A percentile compares a stretch with the other conserved stretches of the same genome.
Evolutionary conservation across 2,888 invertebrate genomes (phyloP).

Genomic region (Notodonta dromedarius): DNA sequence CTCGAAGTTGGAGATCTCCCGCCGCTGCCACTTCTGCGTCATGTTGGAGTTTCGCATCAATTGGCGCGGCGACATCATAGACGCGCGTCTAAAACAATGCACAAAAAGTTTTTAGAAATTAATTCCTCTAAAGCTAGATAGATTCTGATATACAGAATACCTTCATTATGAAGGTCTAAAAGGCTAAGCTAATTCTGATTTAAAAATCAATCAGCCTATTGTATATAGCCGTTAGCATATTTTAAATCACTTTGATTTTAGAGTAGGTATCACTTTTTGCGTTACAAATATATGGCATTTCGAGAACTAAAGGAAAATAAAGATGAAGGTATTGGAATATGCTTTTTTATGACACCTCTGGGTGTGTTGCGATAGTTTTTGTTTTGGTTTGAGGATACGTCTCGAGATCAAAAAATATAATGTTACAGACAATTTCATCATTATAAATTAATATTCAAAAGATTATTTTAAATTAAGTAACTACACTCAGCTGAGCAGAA

Average conservation of each 20-base stretch:
- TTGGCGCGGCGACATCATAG: constrained; percentile 99
- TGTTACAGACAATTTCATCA: constrained; percentile 1
- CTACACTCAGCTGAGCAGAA: neutral
- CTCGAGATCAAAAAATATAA: constrained; percentile 1
- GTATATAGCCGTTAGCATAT: no score
- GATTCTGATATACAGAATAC: no score
- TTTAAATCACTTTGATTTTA: no score
- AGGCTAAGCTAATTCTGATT: no score
- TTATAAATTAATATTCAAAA: neutral
- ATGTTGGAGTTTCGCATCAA: constrained; percentile 99
- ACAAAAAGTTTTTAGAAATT: neutral
- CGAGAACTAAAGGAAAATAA: constrained; percentile 1
- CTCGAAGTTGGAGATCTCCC: constrained; percentile 99
- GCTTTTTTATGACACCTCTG: no score
- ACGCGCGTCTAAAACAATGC: constrained; percentile 88
- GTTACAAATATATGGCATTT: neutral
- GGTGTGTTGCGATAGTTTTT: neutral
- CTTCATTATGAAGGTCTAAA: no score
- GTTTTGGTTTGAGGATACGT: constrained; percentile 1
- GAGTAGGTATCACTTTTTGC: no score
- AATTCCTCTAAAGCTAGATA: no score
- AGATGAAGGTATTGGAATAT: neutral
- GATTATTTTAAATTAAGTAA: constrained; percentile 1
- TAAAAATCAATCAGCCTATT: no score
- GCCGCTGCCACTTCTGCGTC: constrained; percentile 99